phyloP scores from a whole-genome alignment of 1,140 invertebrate genomes.

The Augochlora pura region DNA sequence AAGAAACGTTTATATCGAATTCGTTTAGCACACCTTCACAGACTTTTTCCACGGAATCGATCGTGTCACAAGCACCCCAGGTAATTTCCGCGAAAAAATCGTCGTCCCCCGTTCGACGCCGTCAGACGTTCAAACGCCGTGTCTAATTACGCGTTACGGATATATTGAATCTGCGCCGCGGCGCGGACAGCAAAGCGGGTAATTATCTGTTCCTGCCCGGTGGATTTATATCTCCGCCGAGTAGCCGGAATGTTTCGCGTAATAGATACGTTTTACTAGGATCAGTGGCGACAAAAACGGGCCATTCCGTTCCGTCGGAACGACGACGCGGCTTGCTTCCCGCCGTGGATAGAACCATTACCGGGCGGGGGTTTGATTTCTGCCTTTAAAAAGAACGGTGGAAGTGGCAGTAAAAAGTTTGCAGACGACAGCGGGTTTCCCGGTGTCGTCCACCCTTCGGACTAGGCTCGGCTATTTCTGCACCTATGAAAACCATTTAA shows the following conservation, averaged over 20 bases:
- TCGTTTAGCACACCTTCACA: too few species aligned
- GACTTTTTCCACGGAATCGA: too few species aligned
- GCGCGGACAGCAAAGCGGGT: neutral
- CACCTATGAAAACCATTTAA: constrained; percentile 13
- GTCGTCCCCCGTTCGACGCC: too few species aligned
- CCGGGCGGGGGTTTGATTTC: constrained; percentile 68
- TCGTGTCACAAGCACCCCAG: too few species aligned
- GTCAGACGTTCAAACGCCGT: neutral
- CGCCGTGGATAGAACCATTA: constrained; percentile 57
- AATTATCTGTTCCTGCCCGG: constrained; percentile 2
- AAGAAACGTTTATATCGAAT: too few species aligned
- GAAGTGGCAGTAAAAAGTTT: constrained; percentile 62
- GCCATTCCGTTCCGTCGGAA: constrained; percentile 28
- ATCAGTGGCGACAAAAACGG: constrained; percentile 52
- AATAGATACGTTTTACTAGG: constrained; percentile 37
- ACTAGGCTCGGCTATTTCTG: constrained; percentile 25
- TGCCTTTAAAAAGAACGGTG: constrained; percentile 51
- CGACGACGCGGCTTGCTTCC: neutral
- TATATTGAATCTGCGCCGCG: constrained; percentile 11
- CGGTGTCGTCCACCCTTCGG: neutral
- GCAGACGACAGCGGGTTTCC: constrained; percentile 57
- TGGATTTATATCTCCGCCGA: constrained; percentile 25
- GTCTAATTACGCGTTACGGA: neutral
- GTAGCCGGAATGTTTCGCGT: constrained; percentile 1
- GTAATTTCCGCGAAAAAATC: too few species aligned